Conservation (phyloP, 2,113 vertebrate species). For the Burhinus oedicnemus region DNA sequence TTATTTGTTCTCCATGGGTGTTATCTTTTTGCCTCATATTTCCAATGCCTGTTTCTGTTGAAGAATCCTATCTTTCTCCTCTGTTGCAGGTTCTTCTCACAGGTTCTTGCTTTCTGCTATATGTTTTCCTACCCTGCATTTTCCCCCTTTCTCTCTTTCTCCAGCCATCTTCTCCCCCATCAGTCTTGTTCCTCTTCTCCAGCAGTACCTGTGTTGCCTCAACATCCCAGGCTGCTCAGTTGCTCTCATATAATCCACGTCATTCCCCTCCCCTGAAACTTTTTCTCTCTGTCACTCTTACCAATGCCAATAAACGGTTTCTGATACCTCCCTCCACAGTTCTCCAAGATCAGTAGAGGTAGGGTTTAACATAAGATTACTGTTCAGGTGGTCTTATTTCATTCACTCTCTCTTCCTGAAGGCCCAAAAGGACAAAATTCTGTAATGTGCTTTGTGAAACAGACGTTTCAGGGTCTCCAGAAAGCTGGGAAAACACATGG, state of each 20-base stretch:
- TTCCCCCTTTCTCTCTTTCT: background rate
- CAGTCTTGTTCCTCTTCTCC: background rate
- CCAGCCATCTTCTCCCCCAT: background rate
- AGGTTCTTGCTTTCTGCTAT: background rate
- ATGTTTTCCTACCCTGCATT: background rate
- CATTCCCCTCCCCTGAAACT: background rate
- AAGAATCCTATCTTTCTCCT: background rate
- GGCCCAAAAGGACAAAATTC: background rate
- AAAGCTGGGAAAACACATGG: background rate
- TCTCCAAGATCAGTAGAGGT: background rate
- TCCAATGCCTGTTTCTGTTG: background rate
- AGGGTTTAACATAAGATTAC: background rate
- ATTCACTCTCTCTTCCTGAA: background rate
- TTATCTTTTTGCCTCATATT: background rate
- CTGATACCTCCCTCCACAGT: background rate
- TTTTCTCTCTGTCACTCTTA: background rate
- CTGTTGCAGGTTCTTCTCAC: background rate
- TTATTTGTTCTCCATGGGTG: background rate
- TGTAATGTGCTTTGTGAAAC: background rate
- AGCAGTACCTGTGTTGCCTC: background rate
- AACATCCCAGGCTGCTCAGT: background rate
- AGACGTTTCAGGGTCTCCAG: background rate
- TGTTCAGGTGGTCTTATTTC: background rate
- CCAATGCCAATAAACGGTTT: background rate
- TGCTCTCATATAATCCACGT: background rate